These are phyloP conservation scores for Drosophila buzzatii DNA, from an alignment of 2,888 invertebrate genomes.

Conservation along the genomic window DNA sequence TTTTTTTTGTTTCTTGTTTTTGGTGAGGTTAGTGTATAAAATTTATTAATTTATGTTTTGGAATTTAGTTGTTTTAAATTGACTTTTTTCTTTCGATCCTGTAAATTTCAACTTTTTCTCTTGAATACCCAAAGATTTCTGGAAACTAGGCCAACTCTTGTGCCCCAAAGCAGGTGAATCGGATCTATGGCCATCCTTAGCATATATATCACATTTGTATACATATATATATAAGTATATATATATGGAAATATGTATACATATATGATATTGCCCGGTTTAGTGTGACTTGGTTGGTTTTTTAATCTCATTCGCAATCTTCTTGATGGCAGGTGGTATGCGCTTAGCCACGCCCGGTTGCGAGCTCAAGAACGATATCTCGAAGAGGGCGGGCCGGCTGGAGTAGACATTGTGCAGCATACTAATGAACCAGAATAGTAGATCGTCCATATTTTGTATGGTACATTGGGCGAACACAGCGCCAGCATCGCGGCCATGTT, in stretches of 20 bases:
- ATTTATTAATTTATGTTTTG: constrained; percentile 15
- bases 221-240: neutral
- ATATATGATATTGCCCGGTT: constrained; percentile 1
- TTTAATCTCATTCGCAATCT: constrained; percentile 64
- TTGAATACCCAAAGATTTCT: constrained; percentile 11
- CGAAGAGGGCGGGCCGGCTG: constrained; percentile 77
- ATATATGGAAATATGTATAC: neutral
- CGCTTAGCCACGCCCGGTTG: constrained; percentile 73
- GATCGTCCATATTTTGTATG: constrained; percentile 68
- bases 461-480: constrained; percentile 79
- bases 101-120: constrained; percentile 6
- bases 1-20: neutral
- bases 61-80: constrained; percentile 23
- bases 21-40: constrained; percentile 5
- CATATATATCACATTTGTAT: neutral
- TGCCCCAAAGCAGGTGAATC: neutral
- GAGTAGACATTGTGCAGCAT: constrained; percentile 79
- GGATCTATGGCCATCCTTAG: neutral
- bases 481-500: constrained; percentile 77
- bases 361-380: constrained; percentile 79
- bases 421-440: constrained; percentile 76
- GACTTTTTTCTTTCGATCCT: constrained; percentile 2
- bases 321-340: constrained; percentile 70
- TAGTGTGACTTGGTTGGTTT: constrained; percentile 51
- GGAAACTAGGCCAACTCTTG: constrained; percentile 6